Percentiles rank a stretch among this genome's conserved stretches.
Conservation (phyloP, 2,888 invertebrate species). For the Nomada ruficornis region DNA sequence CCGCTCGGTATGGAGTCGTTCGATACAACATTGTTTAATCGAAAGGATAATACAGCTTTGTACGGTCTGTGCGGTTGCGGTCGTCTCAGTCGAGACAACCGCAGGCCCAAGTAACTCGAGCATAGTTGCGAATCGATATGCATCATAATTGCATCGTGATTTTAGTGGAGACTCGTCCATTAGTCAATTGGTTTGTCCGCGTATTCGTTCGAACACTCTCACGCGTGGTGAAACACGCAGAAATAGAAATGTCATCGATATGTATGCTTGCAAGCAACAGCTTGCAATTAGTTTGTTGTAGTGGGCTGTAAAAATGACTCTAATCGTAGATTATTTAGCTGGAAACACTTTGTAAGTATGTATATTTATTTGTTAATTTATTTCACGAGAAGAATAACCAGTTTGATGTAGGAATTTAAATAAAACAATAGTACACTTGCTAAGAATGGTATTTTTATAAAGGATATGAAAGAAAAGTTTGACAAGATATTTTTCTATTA, state of each 20-base stretch:
- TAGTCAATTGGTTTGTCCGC: slow-evolving; percentile 24
- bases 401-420: too few relatives aligned
- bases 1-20: background rate
- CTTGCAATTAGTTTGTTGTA: too few relatives aligned
- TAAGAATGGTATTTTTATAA: background rate
- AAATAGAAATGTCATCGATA: background rate
- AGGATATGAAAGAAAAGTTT: too few relatives aligned
- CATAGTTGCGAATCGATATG: background rate
- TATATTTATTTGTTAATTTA: too few relatives aligned
- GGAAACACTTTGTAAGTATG: too few relatives aligned
- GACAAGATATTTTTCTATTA: too few relatives aligned
- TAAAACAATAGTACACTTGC: background rate
- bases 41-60: slow-evolving; percentile 38
- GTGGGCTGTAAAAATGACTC: too few relatives aligned
- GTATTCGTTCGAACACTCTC: background rate
- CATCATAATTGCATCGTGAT: slow-evolving; percentile 37
- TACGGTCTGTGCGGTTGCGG: slow-evolving; percentile 4
- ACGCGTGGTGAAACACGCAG: background rate
- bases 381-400: too few relatives aligned
- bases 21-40: slow-evolving; percentile 44
- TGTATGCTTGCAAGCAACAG: too few relatives aligned
- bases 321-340: too few relatives aligned
- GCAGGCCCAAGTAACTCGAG: slow-evolving; percentile 15
- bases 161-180: background rate
- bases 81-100: slow-evolving; percentile 15